phyloP scores from a whole-genome alignment of 2,888 invertebrate genomes.

The Epistrophella euchroma region DNA sequence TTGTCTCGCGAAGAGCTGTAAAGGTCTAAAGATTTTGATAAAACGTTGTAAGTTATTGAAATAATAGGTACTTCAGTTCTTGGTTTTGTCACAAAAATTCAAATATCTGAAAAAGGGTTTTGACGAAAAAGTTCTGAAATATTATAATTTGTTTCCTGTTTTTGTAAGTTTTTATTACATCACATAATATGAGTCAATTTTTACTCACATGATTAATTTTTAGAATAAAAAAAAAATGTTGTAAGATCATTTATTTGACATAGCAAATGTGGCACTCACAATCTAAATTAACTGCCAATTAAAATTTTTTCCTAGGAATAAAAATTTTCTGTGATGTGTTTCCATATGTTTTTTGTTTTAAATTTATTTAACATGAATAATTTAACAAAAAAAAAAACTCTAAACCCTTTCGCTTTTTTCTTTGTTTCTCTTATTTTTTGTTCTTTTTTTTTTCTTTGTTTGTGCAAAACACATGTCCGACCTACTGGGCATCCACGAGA shows the following conservation, averaged over 20 bases:
- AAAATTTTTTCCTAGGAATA: conserved; percentile 37
- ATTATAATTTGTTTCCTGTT: no score
- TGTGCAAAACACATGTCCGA: conserved; percentile 68
- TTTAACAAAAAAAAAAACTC: conserved; percentile 6
- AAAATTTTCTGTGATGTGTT: no score
- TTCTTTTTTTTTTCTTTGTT: neutral
- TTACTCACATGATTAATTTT: no score
- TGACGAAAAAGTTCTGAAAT: no score
- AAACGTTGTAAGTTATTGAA: no score
- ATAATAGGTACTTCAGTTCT: no score
- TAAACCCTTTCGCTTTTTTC: conserved; percentile 21
- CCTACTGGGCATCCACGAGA: conserved; percentile 65
- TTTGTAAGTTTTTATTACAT: no score
- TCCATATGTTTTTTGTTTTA: neutral
- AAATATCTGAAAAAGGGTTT: no score
- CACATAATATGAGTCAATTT: no score
- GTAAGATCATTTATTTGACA: neutral
- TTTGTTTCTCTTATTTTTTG: neutral
- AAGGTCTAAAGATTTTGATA: no score
- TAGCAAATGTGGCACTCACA: conserved; percentile 16
- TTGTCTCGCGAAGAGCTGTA: no score
- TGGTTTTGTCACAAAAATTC: no score
- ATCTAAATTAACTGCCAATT: conserved; percentile 65
- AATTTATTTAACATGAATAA: conserved; percentile 13
- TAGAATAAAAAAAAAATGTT: neutral